Evolutionary conservation across 2,888 invertebrate genomes (phyloP).

Genomic region (Pollenia amentaria): DNA sequence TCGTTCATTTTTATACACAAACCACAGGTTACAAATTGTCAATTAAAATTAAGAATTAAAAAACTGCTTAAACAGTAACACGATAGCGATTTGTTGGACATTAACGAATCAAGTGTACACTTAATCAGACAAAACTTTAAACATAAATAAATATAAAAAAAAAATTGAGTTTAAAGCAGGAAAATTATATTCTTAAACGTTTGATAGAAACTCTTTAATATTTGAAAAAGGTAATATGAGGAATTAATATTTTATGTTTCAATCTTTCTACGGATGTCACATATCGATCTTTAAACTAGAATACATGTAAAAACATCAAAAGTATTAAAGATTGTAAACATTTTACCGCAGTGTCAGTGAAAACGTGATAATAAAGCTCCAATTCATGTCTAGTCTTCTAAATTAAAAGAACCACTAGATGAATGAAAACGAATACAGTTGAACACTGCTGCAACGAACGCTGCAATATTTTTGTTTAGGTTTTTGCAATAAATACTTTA

Average conservation of each 20-base stretch:
- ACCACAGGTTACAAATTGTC: conserved; percentile 35
- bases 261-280: too few species aligned
- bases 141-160: neutral
- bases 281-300: too few species aligned
- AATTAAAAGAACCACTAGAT: conserved; percentile 23
- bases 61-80: neutral
- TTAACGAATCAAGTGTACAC: neutral
- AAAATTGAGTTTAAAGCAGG: neutral
- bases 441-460: neutral
- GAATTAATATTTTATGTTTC: too few species aligned
- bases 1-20: conserved; percentile 19
- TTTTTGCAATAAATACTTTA: too few species aligned
- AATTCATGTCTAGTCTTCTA: neutral
- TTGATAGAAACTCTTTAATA: too few species aligned
- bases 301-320: too few species aligned
- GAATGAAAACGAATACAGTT: neutral
- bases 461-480: neutral
- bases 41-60: conserved; percentile 30
- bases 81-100: neutral
- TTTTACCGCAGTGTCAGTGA: neutral
- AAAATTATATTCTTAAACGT: neutral
- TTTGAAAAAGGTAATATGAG: too few species aligned
- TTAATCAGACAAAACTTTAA: neutral
- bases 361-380: neutral
- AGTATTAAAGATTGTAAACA: neutral